phyloP scores from a whole-genome alignment of 2,888 invertebrate genomes.

The Octonoba sinensis region DNA sequence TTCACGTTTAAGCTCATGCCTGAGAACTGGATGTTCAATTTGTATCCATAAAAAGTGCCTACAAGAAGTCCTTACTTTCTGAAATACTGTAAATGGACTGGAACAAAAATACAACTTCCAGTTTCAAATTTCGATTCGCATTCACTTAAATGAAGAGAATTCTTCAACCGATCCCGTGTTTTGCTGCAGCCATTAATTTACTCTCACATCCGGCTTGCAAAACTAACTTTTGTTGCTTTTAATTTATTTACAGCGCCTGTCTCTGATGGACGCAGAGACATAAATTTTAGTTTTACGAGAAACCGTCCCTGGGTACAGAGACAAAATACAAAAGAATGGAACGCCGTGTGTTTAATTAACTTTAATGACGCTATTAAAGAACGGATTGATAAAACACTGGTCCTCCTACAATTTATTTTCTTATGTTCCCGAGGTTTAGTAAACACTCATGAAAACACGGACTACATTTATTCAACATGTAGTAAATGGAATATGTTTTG shows the following conservation, averaged over 20 bases:
- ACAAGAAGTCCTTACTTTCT: too few relatives aligned
- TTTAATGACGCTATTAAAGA: slow-evolving; percentile 53
- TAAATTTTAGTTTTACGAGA: slow-evolving; percentile 39
- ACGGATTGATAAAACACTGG: slow-evolving; percentile 1
- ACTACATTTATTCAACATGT: too few relatives aligned
- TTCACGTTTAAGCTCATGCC: too few relatives aligned
- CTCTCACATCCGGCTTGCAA: slow-evolving; percentile 22
- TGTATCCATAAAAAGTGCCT: too few relatives aligned
- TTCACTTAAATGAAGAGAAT: too few relatives aligned
- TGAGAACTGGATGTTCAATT: too few relatives aligned
- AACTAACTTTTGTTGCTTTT: slow-evolving; percentile 13
- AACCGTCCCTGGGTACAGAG: background rate
- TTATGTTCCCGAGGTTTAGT: too few relatives aligned
- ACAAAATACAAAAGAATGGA: slow-evolving; percentile 17
- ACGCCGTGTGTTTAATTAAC: slow-evolving; percentile 47
- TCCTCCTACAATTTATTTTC: background rate
- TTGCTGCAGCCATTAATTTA: slow-evolving; percentile 24
- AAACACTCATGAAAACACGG: too few relatives aligned
- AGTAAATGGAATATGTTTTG: too few relatives aligned
- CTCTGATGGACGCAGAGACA: slow-evolving; percentile 11
- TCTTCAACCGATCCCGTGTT: slow-evolving; percentile 7
- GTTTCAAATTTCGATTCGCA: too few relatives aligned
- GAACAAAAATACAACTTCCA: too few relatives aligned
- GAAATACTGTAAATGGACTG: too few relatives aligned
- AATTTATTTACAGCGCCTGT: slow-evolving; percentile 24